Base-by-base conservation (phyloP, 2,113 vertebrate species). In the Myrmophylax atrothorax region DNA sequence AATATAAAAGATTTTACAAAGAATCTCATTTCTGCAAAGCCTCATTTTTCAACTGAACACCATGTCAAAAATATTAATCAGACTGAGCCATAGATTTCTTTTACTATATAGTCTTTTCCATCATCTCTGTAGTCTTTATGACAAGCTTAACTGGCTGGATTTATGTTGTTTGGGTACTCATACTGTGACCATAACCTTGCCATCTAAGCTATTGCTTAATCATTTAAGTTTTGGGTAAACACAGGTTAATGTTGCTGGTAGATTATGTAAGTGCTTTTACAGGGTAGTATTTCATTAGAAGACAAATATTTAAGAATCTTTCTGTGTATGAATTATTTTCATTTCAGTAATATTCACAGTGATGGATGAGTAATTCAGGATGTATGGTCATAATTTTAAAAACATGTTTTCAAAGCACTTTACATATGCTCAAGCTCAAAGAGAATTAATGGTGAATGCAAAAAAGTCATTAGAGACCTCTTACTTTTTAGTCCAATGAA, bases 31-130 rank as follows among this genome's bases (percentile, higher is more conserved):
- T 82, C 80, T 87, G 64, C 37, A 55, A 91, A 93, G 66, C 18
- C 77, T 91, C 86, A 79, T 94, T 96, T 95, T 95, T 95, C 94
- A 95, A 44, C n/a, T 69, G 56, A 90, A 92, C 53, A 58, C 7
- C 12, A 67, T 89, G 91, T 95, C 84, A 96, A 95, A 97, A 89
- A 82, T 91, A 95, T 95, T 92, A 92, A 94, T 95, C 93, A 96
- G 89, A n/a, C 23, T 40, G 49, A 75, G 60, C 62, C 66, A 62
- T 29, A 94, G 84, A 96, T 91, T 95, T 91, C 26, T 95, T 95
- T 84, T 87, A 69, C 56, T 70, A 28, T 59, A 63, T 49, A 75
- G 73, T 68, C 59, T 94, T 94, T 91, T 91, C 81, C 80, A 89
- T 95, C 91, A 94, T 60, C 50, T 90, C 52, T 82, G 44, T 64